Base-by-base conservation (phyloP, 2,888 invertebrate genomes). In the Megaustenia siamemsis region DNA sequence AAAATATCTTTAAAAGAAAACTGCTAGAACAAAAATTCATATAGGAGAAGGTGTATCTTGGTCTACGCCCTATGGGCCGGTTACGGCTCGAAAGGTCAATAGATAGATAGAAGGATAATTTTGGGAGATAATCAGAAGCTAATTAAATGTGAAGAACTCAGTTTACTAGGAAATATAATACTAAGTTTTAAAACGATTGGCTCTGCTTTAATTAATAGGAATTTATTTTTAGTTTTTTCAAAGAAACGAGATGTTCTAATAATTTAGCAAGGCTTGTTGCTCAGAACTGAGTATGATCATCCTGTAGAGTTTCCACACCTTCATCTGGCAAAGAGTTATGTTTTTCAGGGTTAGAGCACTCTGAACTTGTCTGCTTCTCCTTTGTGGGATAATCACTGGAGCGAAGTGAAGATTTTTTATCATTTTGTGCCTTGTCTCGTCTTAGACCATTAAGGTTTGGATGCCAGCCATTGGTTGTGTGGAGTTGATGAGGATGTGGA, bases 401-500 rank as follows among this genome's bases (percentile, higher is more conserved):
- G 5, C 21, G 28, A 10, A 56, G 40, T 0, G 21, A 3, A 10
- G 1, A 21, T 0, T 12, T 60, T 68, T n/a, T 32, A 24, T 43
- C 73, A 1, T 18, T 83, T 32, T 49, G 56, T 24, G 35, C 24
- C 28, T 78, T 79, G 28, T 86, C 83, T 43, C 73, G 49, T 5
- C 68, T 38, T 32, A 63, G 32, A 0, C 88, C 88, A 66, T 88
- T 88, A 49, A 87, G 79, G 77, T 86, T 87, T 3, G 86, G 87
- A n/a, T 88, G 87, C 88, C 88, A 88, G 73, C 87, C 86, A 69
- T 87, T 88, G 35, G 86, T 88, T 24, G 84, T 84, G 60, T 85
- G 83, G 1, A 87, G 76, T 56, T 84, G 80, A 49, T 84, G 84
- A 21, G 84, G 84, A 40, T 84, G 84, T 21, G 84, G 73, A 40